Conservation (phyloP, 2,888 invertebrate species). For the Macrosiphum euphorbiae region DNA sequence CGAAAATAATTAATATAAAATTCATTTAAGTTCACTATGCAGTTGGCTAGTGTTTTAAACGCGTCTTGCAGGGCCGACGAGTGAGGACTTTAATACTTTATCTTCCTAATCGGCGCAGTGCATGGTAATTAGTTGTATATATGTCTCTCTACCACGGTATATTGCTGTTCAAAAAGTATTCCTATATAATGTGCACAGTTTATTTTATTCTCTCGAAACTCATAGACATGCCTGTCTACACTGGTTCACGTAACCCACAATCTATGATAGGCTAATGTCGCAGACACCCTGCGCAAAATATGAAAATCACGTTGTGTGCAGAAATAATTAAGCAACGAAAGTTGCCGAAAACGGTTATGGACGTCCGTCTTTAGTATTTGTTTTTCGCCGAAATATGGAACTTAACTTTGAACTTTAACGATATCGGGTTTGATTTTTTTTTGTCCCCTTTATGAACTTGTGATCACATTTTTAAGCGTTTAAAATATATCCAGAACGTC, state of each 20-base stretch:
- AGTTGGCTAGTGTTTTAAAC: not conserved
- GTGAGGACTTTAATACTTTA: not conserved
- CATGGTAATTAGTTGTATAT: not conserved
- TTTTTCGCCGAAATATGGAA: not conserved
- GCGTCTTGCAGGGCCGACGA: not conserved
- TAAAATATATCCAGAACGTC: not conserved
- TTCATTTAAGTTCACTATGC: not conserved
- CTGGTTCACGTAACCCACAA: not conserved
- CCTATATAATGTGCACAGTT: not conserved
- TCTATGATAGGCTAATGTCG: not conserved
- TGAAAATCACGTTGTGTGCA: not conserved
- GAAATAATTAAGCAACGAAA: not conserved
- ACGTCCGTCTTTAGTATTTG: not conserved
- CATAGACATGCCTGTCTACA: not conserved
- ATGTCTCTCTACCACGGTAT: too few relatives aligned
- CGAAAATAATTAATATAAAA: not conserved
- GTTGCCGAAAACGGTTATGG: not conserved
- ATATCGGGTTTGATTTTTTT: not conserved
- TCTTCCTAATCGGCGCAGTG: not conserved
- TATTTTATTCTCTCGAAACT: not conserved
- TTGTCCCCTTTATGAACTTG: not conserved
- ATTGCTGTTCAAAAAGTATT: not conserved
- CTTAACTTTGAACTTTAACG: not conserved
- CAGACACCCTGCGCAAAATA: not conserved
- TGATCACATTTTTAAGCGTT: not conserved